Base-by-base conservation (phyloP, 2,797 vertebrate genomes). In the Kryptopterus vitreolus region DNA sequence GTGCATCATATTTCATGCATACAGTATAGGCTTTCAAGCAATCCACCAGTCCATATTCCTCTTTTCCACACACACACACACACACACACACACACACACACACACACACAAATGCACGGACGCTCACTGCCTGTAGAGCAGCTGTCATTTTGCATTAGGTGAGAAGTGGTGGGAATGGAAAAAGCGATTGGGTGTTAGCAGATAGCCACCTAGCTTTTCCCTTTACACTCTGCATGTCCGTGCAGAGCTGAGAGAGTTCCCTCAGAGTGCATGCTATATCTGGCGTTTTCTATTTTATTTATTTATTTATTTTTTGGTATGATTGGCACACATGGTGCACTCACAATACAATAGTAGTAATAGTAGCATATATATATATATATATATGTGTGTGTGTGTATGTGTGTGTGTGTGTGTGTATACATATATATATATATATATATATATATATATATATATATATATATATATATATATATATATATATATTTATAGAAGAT, bases 101-200 rank as follows among this genome's bases (percentile, higher is more conserved):
- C 73, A 68, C 81, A 81, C 46, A 65, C 83, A 78, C 79, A 77
- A 71, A 78, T 66, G 9, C 35, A 50, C 63, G 53, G 72, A 85
- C 79, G 83, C 71, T 86, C 72, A 43, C 75, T 76, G 65, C 82
- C 78, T 73, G 38, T n/a, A 26, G 81, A 65, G 82, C 88, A 89
- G 88, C 89, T 92, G 91, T 88, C 90, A 87, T 84, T 86, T 65
- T 88, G 62, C 79, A 83, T 89, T 83, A 83, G 78, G 81, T 81
- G 83, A 72, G 85, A 88, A 88, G 87, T 84, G 65, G 82, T 78
- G 77, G 81, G 81, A 86, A 84, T 84, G 65, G 86, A 85, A 83
- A 81, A 86, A 89, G 81, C 80, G 31, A 85, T 85, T 80, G 79
- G 79, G 85, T 87, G 82, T 81, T 85, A 85, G 78, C 78, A 62